Base-by-base conservation (phyloP, 2,113 vertebrate species). In the Willisornis vidua region DNA sequence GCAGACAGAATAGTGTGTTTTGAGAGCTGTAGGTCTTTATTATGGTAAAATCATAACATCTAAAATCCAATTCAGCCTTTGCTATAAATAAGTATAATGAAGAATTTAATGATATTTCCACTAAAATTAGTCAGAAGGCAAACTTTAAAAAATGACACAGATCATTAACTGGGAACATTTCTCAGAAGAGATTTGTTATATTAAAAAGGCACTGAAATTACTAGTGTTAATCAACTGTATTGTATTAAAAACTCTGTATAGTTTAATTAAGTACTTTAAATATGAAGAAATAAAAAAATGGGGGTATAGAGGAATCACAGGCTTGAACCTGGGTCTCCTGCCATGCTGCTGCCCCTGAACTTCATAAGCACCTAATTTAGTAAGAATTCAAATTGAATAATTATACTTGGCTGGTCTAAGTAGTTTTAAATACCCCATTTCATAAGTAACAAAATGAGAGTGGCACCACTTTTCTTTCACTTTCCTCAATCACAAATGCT, bases 141-240 rank as follows among this genome's bases (percentile, higher is more conserved):
- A 94, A 97, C 93, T 95, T 97, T 96, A 96, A 96, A 97, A 96
- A 98, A 96, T 97, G 96, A 93, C 58, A 74, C 92, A 97, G 95
- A 88, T 97, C 97, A 97, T 97, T 98, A 98, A 97, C 80, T 88
- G 93, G 94, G 85, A 95, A 95, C 96, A 97, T 95, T 96, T 96
- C 95, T 97, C 97, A 94, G 89, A 87, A 97, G 97, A 97, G 94
- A 97, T 96, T 97, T 97, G 91, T 97, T 97, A 89, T 94, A 95
- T 94, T 97, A 97, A 97, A 97, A 97, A 98, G 94, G 83, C 93
- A 93, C 84, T 67, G 73, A 94, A 93, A 98, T 96, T 97, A 90
- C 96, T 84, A 92, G 70, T 39, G 89, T 94, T 98, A 96, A 98
- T 97, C 96, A 97, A 96, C 96, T 96, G 48, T 94, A 96, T 94